phyloP scores from a whole-genome alignment of 2,888 invertebrate species.

The Incurvaria masculella region DNA sequence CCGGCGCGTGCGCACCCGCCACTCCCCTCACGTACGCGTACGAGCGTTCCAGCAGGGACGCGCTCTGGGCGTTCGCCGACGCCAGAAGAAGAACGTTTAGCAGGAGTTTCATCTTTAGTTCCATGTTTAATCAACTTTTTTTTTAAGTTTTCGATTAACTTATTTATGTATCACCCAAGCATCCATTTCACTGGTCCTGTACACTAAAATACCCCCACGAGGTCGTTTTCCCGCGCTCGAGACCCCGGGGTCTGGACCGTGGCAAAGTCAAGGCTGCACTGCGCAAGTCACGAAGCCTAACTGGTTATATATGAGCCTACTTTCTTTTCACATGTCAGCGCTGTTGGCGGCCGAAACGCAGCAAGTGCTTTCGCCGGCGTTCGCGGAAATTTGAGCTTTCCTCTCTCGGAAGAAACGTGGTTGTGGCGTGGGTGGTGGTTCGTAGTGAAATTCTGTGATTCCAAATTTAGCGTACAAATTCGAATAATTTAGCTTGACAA shows the following conservation, averaged over 20 bases:
- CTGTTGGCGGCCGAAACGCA: no score
- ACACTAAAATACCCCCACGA: no score
- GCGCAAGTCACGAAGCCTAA: background rate
- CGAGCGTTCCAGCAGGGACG: slow-evolving; percentile 32
- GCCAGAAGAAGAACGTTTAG: no score
- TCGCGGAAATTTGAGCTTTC: no score
- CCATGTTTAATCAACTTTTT: background rate
- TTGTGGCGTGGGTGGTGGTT: no score
- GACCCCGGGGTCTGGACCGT: background rate
- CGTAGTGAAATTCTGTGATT: no score
- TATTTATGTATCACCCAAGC: background rate
- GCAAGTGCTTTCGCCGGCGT: no score
- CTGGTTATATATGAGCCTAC: background rate
- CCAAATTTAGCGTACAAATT: no score
- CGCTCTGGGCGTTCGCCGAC: slow-evolving; percentile 29
- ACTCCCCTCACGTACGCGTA: slow-evolving; percentile 42
- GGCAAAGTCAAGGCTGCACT: background rate
- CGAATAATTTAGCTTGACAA: no score
- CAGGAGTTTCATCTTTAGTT: background rate
- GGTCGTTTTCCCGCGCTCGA: background rate
- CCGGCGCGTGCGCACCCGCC: slow-evolving; percentile 44
- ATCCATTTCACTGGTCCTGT: no score
- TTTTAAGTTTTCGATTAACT: background rate
- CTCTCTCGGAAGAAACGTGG: no score
- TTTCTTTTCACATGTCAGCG: background rate